Percentiles rank a stretch among this genome's conserved stretches.
Evolutionary conservation across 1,140 invertebrate species (phyloP).

Genomic region (Drosophila ambigua): DNA sequence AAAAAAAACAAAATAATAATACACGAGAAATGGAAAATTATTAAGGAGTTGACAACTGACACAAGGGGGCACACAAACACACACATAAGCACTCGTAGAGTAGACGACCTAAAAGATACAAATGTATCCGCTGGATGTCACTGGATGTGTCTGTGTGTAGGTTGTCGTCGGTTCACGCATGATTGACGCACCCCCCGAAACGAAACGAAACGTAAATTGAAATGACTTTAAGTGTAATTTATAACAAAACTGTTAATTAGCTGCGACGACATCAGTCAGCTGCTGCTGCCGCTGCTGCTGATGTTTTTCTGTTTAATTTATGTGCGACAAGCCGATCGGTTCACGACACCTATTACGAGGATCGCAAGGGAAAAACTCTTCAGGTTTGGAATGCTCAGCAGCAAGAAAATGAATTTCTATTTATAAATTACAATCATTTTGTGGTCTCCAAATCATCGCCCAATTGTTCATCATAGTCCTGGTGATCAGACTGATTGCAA

Average conservation of each 20-base stretch:
- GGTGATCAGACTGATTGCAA: constrained; percentile 2
- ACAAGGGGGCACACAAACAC: constrained; percentile 19
- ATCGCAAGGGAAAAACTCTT: neutral
- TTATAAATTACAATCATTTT: too few relatives aligned
- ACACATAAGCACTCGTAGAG: neutral
- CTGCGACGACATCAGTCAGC: constrained; percentile 81
- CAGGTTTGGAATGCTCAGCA: too few relatives aligned
- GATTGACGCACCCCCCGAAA: constrained; percentile 67
- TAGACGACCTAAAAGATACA: constrained; percentile 63
- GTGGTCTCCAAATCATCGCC: too few relatives aligned
- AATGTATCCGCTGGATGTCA: constrained; percentile 74
- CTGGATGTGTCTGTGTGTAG: constrained; percentile 39
- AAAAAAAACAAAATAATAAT: constrained; percentile 16
- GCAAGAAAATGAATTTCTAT: too few relatives aligned
- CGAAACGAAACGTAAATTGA: constrained; percentile 50
- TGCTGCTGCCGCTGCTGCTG: constrained; percentile 51
- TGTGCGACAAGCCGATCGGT: constrained; percentile 31
- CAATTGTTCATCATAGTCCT: too few relatives aligned
- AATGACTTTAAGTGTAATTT: constrained; percentile 78
- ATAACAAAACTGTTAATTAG: constrained; percentile 84
- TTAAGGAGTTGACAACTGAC: constrained; percentile 73
- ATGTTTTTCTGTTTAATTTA: constrained; percentile 55
- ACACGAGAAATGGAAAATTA: constrained; percentile 54
- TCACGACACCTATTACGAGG: constrained; percentile 38
- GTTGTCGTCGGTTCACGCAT: constrained; percentile 65